These are phyloP conservation scores for Monochamus saltuarius DNA, from an alignment of 1,140 invertebrate genomes.

Conservation along the genomic window DNA sequence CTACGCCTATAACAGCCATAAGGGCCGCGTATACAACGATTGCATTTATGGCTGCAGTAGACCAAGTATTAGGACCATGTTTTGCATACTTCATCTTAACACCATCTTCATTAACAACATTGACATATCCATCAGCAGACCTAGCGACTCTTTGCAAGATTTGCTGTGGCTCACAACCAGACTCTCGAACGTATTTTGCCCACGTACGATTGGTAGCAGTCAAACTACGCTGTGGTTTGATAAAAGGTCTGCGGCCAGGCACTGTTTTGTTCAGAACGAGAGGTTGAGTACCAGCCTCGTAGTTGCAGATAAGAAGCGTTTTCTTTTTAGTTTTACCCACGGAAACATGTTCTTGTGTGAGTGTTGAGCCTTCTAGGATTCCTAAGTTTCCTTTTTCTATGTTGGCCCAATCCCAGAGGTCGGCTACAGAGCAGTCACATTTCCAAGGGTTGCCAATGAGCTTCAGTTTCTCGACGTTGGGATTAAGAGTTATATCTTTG, in stretches of 20 bases:
- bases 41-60: conserved; percentile 33
- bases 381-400: conserved; percentile 65
- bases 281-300: conserved; percentile 54
- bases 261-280: conserved; percentile 53
- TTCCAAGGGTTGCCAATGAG: conserved; percentile 69
- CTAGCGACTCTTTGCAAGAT: conserved; percentile 32
- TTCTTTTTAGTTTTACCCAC: conserved; percentile 62
- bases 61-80: conserved; percentile 40
- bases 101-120: conserved; percentile 20
- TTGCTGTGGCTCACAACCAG: conserved; percentile 58
- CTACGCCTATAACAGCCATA: conserved; percentile 35
- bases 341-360: conserved; percentile 59
- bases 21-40: conserved; percentile 31
- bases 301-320: conserved; percentile 65
- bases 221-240: conserved; percentile 58
- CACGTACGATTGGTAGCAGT: conserved; percentile 65
- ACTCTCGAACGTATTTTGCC: conserved; percentile 71
- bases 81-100: conserved; percentile 23
- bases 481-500: conserved; percentile 54
- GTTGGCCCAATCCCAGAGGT: conserved; percentile 73
- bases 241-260: conserved; percentile 57
- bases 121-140: conserved; percentile 20
- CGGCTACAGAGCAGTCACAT: conserved; percentile 68
- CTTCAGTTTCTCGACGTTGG: conserved; percentile 61
- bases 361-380: conserved; percentile 65